Evolutionary conservation across 2,113 vertebrate genomes (phyloP).

Genomic region (Cromileptes altivelis): DNA sequence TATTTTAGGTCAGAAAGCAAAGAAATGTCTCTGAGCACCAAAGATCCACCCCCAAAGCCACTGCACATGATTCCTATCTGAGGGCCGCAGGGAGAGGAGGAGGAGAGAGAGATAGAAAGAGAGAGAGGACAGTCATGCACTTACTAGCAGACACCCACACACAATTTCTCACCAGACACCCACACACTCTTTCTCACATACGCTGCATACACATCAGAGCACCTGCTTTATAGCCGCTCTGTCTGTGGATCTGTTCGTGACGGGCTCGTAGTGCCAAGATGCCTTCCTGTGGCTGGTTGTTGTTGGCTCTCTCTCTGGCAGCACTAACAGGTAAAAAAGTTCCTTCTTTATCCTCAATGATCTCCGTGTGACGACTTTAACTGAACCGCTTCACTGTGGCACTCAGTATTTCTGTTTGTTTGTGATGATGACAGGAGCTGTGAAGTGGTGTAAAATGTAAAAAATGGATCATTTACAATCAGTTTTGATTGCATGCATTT

Average conservation of each 20-base stretch:
- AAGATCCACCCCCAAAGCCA: conserved; percentile 53
- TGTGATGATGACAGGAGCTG: not conserved
- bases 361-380: not conserved
- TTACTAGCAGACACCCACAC: conserved; percentile 60
- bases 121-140: conserved; percentile 53
- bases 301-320: conserved; percentile 72
- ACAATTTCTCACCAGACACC: conserved; percentile 52
- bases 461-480: not conserved
- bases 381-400: not conserved
- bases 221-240: conserved; percentile 56
- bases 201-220: conserved; percentile 56
- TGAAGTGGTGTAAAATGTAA: not conserved
- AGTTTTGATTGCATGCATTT: conserved; percentile 3
- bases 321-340: conserved; percentile 79
- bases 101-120: conserved; percentile 23
- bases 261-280: conserved; percentile 66
- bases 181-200: conserved; percentile 60
- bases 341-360: conserved; percentile 33
- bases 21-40: conserved; percentile 40
- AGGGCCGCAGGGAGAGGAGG: conserved; percentile 54
- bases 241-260: conserved; percentile 60
- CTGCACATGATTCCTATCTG: conserved; percentile 67
- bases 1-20: conserved; percentile 57
- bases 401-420: conserved; percentile 6
- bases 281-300: conserved; percentile 70